phyloP scores from a whole-genome alignment of 2,797 vertebrate genomes.

The Anguilla marmorata region DNA sequence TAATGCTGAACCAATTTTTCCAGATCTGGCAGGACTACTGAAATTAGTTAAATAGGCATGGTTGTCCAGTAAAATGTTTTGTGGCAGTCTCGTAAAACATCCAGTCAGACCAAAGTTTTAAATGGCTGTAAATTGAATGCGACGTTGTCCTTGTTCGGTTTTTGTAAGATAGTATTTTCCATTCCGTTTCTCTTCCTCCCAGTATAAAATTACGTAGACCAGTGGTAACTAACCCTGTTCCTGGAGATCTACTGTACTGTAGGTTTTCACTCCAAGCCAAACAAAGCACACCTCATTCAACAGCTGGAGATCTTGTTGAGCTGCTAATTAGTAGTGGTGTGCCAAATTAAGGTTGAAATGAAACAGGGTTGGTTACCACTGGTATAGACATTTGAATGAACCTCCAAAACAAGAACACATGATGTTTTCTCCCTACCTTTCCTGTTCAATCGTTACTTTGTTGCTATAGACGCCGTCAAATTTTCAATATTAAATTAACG shows the following conservation, averaged over 20 bases:
- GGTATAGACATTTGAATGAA: not conserved
- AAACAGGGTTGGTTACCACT: too few relatives aligned
- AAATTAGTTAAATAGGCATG: constrained; percentile 8
- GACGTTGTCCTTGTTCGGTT: not conserved
- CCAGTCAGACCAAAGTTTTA: not conserved
- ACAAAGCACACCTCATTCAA: too few relatives aligned
- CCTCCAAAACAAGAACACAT: not conserved
- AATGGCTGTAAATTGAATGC: not conserved
- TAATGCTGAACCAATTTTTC: constrained; percentile 26
- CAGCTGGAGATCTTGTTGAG: too few relatives aligned
- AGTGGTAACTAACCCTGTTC: too few relatives aligned
- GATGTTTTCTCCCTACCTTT: not conserved
- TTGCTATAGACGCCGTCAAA: too few relatives aligned
- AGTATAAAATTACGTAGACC: too few relatives aligned
- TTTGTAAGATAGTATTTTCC: not conserved
- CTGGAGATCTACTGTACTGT: too few relatives aligned
- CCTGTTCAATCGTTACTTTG: not conserved
- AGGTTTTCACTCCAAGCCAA: too few relatives aligned
- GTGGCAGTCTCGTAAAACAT: not conserved
- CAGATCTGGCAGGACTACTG: constrained; percentile 21
- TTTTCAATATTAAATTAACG: too few relatives aligned
- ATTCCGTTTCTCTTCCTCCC: not conserved
- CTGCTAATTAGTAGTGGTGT: too few relatives aligned
- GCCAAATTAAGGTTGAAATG: too few relatives aligned
- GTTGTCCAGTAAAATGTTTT: not conserved